phyloP scores from a whole-genome alignment of 2,888 invertebrate genomes.

The Catonia carolina region DNA sequence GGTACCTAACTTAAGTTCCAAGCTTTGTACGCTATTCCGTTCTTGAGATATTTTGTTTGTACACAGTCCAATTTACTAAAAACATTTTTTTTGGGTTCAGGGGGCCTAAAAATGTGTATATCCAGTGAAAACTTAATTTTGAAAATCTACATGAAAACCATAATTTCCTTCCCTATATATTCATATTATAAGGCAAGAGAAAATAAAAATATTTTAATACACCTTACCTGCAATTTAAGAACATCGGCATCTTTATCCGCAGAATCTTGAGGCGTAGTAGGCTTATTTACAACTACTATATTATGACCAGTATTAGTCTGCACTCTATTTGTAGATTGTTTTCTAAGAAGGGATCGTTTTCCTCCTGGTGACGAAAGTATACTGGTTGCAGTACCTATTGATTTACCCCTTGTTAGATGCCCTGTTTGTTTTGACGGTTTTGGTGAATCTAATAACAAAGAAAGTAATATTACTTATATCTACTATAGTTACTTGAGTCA shows the following conservation, averaged over 20 bases:
- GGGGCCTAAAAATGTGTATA: no score
- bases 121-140: no score
- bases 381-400: constrained; percentile 35
- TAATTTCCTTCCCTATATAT: no score
- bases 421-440: constrained; percentile 57
- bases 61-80: no score
- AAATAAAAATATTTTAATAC: background rate
- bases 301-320: constrained; percentile 55
- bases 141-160: no score
- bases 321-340: constrained; percentile 30
- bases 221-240: constrained; percentile 57
- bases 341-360: constrained; percentile 37
- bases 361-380: constrained; percentile 33
- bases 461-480: background rate
- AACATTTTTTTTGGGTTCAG: no score
- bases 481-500: no score
- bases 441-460: constrained; percentile 61
- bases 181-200: constrained; percentile 3
- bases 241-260: constrained; percentile 71
- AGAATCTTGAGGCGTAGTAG: constrained; percentile 53
- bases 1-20: no score
- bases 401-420: constrained; percentile 37
- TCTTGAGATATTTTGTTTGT: no score
- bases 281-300: constrained; percentile 74
- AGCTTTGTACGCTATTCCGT: no score